Evolutionary conservation across 2,888 invertebrate species (phyloP), one percentile per base, ranked within the genome.

Genomic region (Brassicogethes aeneus): DNA sequence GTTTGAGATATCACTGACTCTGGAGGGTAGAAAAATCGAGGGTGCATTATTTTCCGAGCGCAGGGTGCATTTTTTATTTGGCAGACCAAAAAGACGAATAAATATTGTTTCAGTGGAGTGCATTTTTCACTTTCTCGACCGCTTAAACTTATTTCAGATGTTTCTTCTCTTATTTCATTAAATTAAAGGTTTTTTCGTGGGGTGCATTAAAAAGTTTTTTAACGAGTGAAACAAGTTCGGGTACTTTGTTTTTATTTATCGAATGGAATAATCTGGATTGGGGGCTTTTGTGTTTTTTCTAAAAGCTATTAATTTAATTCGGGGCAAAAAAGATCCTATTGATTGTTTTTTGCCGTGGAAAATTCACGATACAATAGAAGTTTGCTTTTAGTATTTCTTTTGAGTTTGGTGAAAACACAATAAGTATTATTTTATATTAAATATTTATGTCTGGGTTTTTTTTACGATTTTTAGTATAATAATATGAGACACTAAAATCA

Each of bases 51-150:
- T 50, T 47, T 51, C 47, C 51, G 51, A 48, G 46, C 42, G 41
- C 36, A 53, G 66, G 66, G 65, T 66, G 65, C 64, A 66, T 65
- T 64, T 64, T 66, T 66, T 64, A 66, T 59, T n/a, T 52, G 57
- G 51, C 48, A 47, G 51, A 54, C 50, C 54, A 54, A 57, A 54
- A 55, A 56, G 56, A 54, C 56, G 62, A 57, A 62, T 65, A 66
- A 66, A 66, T 65, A 65, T 66, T 66, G 59, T 65, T 63, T 64
- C 57, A 64, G 60, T 50, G 55, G 57, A 64, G 60, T 61, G 62
- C 63, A 62, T 60, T 62, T 62, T 62, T 62, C 60, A 54, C 59
- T 62, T 56, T 53, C 48, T 51, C 48, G 47, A 49, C 46, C 43
- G 46, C 46, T 45, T 45, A 49, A 55, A 50, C 50, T 41, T 23